Evolutionary conservation across 1,140 invertebrate species (phyloP), one percentile per base, ranked within the genome.

Genomic region (Stegodyphus dumicola): DNA sequence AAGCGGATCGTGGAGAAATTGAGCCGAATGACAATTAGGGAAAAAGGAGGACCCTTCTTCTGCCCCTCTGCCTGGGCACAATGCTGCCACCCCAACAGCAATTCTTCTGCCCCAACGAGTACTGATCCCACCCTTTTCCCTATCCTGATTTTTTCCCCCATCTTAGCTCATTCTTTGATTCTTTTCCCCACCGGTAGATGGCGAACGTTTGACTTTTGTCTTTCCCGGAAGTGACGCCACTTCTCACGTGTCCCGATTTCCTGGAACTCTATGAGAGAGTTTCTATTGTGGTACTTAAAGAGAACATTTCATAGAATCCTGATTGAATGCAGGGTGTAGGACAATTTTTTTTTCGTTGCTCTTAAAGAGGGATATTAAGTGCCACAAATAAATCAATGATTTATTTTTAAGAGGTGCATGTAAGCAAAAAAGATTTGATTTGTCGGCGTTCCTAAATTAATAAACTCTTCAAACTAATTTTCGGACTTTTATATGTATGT

Each of bases 221-320:
- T 81, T 13, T 53, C 13, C n/a, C 80, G 80, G 80, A 83, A 52
- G 80, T 83, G 80, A 75, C 80, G 80, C 77, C 77, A 83, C 80
- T 83, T 73, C 56, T 83, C 80, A 83, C 80, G 80, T 83, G 80
- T 83, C 70, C 56, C 48, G 70, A 83, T 54, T 60, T 83, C 69
- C 80, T 48, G 69, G 48, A 54, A 65, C 53, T 81, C 56, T 52
- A 81, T 65, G 11, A 51, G 49, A 71, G 78, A 53, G 67, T 69
- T 77, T 73, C 69, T 73, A 73, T 81, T 73, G 52, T 79, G 17
- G 6, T 13, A n/a, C 15, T 7, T 11, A 15, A 77, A 49, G 60
- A 66, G 75, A 66, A 53, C 33, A 33, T 33, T 33, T 75, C 54
- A 13, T 13, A 53, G 54, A 18, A 60, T 64, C 54, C 54, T 75